Evolutionary conservation across 2,888 invertebrate genomes (phyloP), one percentile per base, ranked within the genome.

Genomic region (Synergus umbraculus): DNA sequence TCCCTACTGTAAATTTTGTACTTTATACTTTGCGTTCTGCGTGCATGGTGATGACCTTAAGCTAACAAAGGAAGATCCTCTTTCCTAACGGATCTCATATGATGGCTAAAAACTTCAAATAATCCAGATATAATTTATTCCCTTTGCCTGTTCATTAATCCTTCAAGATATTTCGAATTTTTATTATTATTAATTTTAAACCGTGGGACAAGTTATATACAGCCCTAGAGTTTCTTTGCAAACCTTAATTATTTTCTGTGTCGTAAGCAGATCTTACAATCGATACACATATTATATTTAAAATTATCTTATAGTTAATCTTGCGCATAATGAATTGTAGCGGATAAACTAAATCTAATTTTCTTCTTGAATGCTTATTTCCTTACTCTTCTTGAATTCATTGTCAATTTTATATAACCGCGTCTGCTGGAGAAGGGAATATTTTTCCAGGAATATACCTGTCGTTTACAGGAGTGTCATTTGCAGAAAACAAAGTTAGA

Each of bases 51-150:
- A 18, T 58, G 54, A 58, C 54, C 54, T 58, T 58, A 18, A 58
- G 54, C 54, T n/a, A n/a, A 58, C 54, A 58, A 58, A 58, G 54
- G 15, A 58, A 58, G 18, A 58, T 58, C 18, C 18, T 58, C 54
- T 58, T 18, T 9, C 18, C 54, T 58, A 58, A 18, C 54, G 54
- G 18, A 58, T 58, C 9, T 58, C n/a, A 18, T 18, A 58, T 58
- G 54, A 58, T 58, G n/a, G n/a, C 9, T 58, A 18, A 54, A 54
- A 54, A 54, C 54, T 54, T 54, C 54, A n/a, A 54, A 54, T 54
- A 54, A 54, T n/a, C 7, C n/a, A 54, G 1, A 54, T 54, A 54
- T 54, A n/a, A 54, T 8, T 54, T 54, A 49, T 49, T 15, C 15
- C 49, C n/a, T 3, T 8, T 54, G 0, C 54, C 54, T 7, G 2